Percentiles rank a stretch among this genome's conserved stretches.
Evolutionary conservation across 1,140 invertebrate species (phyloP).

Genomic region (Conopomorpha cramerella): DNA sequence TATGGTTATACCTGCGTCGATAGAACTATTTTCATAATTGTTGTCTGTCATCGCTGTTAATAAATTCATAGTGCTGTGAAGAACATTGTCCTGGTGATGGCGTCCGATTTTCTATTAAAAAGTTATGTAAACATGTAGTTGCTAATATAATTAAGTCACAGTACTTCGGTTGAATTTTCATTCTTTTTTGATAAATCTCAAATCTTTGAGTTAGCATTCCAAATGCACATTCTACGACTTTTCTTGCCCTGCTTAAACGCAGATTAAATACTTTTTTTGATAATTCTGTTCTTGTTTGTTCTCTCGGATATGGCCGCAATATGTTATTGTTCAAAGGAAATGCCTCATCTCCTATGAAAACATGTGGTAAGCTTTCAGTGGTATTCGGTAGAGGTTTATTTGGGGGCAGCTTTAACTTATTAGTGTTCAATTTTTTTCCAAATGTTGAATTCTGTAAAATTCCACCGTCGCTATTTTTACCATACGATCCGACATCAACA

Average conservation of each 20-base stretch:
- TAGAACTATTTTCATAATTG: no score
- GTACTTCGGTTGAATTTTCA: no score
- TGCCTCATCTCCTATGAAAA: constrained; percentile 15
- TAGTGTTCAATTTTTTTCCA: constrained; percentile 16
- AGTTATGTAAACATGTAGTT: no score
- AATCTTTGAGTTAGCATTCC: constrained; percentile 12
- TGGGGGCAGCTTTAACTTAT: constrained; percentile 7
- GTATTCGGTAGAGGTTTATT: constrained; percentile 10
- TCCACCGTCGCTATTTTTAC: constrained; percentile 20
- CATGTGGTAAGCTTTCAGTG: constrained; percentile 8
- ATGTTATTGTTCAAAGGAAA: constrained; percentile 18
- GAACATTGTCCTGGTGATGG: no score
- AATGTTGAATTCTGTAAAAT: constrained; percentile 14
- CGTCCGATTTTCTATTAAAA: no score
- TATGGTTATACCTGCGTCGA: no score
- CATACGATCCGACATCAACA: constrained; percentile 27
- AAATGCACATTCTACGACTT: constrained; percentile 44
- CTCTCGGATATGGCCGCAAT: constrained; percentile 18
- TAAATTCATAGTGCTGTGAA: no score
- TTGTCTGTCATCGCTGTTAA: no score
- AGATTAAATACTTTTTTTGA: constrained; percentile 19
- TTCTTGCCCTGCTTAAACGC: constrained; percentile 14
- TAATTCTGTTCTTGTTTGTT: constrained; percentile 7
- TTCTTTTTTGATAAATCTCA: not conserved
- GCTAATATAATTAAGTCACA: no score